Base-by-base conservation (phyloP, 2,888 invertebrate species). In the Lithophane ornitopus region DNA sequence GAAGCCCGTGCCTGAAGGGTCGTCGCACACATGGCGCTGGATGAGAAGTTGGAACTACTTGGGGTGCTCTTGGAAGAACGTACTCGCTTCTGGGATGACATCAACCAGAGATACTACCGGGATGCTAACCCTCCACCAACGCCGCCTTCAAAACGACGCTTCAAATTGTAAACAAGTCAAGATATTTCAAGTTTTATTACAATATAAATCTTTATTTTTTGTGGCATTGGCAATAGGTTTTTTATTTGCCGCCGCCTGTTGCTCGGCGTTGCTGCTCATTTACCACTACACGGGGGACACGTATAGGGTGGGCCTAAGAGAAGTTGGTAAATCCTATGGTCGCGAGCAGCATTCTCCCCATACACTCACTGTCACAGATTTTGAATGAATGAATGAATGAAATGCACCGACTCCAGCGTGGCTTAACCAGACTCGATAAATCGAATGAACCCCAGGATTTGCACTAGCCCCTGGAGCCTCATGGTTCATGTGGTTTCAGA, bases 1-100 rank as follows among this genome's bases (percentile, higher is more conserved):
- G 8, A 88, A 87, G 49, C 93, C 93, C 0, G 87, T 91, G 9
- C 85, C 91, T 3, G 82, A 87, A 26, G 89, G 80, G 0, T 90
- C 91, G 0, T 69, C 74, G 0, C 66, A 0, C 77, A 91, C 69
- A 89, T 91, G 90, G 86, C 85, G 3, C 73, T 92, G 8, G 85
- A 87, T 26, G 65, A 84, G 19, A 85, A 82, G 12, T 7, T 89
- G 65, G 82, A 89, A 76, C 76, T 92, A 16, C 82, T 80, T 19
- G 86, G 78, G 0, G 78, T 65, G 82, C 65, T 65, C 14, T 65
- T 78, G 19, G 78, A 88, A 44, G 70, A 88, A 63, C 87, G 91
- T 44, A 70, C 76, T 26, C 61, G 49, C 58, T 28, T 59, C 58
- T 59, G 58, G 58, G 58, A 59, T 28, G 70, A 72, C 9, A 88